These are phyloP conservation scores for Dysmachus trigonus DNA, from an alignment of 2,888 invertebrate genomes.

Conservation along the genomic window DNA sequence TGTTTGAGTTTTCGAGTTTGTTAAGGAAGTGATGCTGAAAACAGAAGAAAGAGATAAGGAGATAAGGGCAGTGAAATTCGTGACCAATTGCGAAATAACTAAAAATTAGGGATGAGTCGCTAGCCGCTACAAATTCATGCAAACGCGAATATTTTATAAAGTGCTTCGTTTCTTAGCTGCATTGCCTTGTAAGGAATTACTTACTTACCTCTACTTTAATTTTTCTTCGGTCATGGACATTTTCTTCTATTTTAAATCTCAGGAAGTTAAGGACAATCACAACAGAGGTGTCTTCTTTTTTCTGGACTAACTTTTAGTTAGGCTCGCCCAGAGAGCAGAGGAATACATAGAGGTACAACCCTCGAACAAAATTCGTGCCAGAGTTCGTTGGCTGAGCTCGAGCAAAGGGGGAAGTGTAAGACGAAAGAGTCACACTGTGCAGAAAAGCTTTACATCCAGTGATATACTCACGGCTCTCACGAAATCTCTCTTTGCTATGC, in stretches of 20 bases:
- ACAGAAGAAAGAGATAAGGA: not conserved
- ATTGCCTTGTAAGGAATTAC: not conserved
- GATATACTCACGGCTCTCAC: too few species aligned
- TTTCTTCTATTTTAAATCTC: not conserved
- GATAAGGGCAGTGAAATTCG: not conserved
- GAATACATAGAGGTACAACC: too few species aligned
- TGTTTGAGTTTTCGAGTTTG: too few species aligned
- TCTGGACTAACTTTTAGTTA: not conserved
- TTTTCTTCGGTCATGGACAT: not conserved
- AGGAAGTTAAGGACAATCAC: not conserved
- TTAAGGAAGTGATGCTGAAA: not conserved
- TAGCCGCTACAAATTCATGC: not conserved
- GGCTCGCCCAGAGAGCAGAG: too few species aligned
- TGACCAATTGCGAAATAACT: not conserved
- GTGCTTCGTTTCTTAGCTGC: not conserved
- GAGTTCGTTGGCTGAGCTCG: too few species aligned
- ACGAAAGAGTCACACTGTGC: too few species aligned
- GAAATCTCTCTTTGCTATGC: too few species aligned
- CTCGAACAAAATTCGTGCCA: too few species aligned
- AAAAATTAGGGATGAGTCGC: not conserved
- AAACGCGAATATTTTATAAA: not conserved
- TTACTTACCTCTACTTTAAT: not conserved
- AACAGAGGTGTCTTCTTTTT: not conserved
- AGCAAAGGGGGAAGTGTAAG: too few species aligned
- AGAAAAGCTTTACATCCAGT: too few species aligned